Conservation (phyloP, 2,888 invertebrate genomes). For the Netelia inedita region DNA sequence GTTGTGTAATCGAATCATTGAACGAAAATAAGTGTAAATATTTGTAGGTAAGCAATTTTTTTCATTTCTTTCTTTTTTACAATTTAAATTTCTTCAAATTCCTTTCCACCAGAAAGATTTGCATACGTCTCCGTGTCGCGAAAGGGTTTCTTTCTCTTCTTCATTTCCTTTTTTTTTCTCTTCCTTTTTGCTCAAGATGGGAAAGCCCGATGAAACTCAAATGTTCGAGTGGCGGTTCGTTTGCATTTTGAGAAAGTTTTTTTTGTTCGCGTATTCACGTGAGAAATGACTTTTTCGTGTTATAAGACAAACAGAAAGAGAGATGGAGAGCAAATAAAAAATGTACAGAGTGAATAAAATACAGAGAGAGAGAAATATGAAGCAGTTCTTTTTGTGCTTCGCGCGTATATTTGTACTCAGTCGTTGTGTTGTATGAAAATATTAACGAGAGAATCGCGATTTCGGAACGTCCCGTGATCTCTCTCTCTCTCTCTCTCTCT, state of each 20-base stretch:
- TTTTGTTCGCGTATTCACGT: neutral
- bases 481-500: conserved; percentile 24
- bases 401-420: neutral
- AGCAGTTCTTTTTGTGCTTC: conserved; percentile 31
- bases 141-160: too few relatives aligned
- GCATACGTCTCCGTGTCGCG: too few relatives aligned
- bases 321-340: neutral
- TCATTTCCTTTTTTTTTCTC: neutral
- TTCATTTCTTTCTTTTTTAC: too few relatives aligned
- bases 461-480: conserved; percentile 51
- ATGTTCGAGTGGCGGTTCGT: neutral
- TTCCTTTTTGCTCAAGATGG: neutral
- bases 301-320: neutral
- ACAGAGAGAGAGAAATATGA: neutral
- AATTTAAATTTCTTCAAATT: too few relatives aligned
- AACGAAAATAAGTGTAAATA: too few relatives aligned
- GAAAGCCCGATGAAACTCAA: neutral
- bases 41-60: too few relatives aligned
- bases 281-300: neutral
- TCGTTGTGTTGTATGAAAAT: conserved; percentile 46
- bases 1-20: too few relatives aligned
- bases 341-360: neutral
- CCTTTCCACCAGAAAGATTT: too few relatives aligned
- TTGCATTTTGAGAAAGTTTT: neutral
- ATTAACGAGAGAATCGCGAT: conserved; percentile 56